A percentile compares a stretch with the other conserved stretches of the same genome.
Evolutionary conservation across 1,140 invertebrate genomes (phyloP).

Genomic region (Nilaparvata lugens): DNA sequence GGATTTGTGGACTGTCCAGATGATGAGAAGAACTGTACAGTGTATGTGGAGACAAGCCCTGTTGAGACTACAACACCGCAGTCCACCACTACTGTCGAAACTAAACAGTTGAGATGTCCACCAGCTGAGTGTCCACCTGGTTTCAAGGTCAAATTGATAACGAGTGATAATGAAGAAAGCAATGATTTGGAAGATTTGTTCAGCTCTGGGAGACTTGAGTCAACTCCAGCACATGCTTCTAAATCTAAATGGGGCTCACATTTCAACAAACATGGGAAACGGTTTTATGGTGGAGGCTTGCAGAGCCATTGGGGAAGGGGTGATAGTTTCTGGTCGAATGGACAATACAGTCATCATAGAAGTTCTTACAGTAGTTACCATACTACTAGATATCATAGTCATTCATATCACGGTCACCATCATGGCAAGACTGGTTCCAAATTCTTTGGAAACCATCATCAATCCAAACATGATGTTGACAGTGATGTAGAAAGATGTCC

Average conservation of each 20-base stretch:
- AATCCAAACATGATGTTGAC: not conserved
- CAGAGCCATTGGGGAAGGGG: no score
- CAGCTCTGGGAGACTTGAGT: not conserved
- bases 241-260: conserved; percentile 21
- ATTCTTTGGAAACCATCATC: not conserved
- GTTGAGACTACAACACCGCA: conserved; percentile 18
- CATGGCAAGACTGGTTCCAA: no score
- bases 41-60: conserved; percentile 24
- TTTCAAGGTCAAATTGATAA: conserved; percentile 12
- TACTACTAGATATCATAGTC: no score
- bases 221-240: conserved; percentile 10
- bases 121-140: conserved; percentile 18
- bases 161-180: not conserved
- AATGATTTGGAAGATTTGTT: not conserved
- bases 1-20: conserved; percentile 73
- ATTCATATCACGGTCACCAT: no score
- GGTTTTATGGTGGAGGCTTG: conserved; percentile 1
- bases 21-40: conserved; percentile 63
- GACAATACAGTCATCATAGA: no score
- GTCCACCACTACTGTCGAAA: conserved; percentile 16
- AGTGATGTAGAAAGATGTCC: conserved; percentile 21
- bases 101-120: conserved; percentile 7
- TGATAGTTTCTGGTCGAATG: no score
- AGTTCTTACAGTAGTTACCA: no score
- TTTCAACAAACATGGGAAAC: not conserved